Percentiles rank a stretch among this genome's conserved stretches.
Conservation (phyloP, 2,888 invertebrate species). For the Noctua janthe region DNA sequence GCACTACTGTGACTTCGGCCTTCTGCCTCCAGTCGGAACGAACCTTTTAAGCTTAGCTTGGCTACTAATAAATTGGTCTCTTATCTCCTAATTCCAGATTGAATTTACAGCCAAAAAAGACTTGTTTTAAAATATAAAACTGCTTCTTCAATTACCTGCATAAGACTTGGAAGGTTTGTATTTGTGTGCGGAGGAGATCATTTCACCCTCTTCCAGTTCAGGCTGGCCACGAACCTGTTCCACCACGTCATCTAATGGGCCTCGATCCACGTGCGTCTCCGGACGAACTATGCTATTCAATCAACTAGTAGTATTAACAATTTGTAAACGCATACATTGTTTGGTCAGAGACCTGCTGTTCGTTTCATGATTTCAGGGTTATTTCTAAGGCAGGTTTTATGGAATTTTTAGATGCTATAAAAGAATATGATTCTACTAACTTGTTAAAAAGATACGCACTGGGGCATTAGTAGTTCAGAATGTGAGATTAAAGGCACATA, state of each 20-base stretch:
- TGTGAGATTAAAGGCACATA: not conserved
- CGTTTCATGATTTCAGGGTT: not conserved
- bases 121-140: not conserved
- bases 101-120: not conserved
- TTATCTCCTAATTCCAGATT: not conserved
- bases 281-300: conserved; percentile 79
- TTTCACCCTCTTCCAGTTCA: conserved; percentile 87
- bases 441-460: not conserved
- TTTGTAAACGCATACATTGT: not conserved
- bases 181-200: conserved; percentile 81
- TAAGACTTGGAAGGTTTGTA: conserved; percentile 82
- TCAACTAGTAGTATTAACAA: conserved; percentile 36
- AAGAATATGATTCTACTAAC: not conserved
- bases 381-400: not conserved
- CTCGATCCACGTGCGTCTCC: conserved; percentile 82
- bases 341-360: not conserved
- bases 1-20: not conserved
- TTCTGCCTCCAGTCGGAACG: not conserved
- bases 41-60: not conserved
- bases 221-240: conserved; percentile 87
- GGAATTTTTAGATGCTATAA: not conserved
- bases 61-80: not conserved
- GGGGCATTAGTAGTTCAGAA: not conserved
- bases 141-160: conserved; percentile 73
- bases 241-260: conserved; percentile 86